phyloP scores from a whole-genome alignment of 2,888 invertebrate genomes.

The Polyommatus icarus region DNA sequence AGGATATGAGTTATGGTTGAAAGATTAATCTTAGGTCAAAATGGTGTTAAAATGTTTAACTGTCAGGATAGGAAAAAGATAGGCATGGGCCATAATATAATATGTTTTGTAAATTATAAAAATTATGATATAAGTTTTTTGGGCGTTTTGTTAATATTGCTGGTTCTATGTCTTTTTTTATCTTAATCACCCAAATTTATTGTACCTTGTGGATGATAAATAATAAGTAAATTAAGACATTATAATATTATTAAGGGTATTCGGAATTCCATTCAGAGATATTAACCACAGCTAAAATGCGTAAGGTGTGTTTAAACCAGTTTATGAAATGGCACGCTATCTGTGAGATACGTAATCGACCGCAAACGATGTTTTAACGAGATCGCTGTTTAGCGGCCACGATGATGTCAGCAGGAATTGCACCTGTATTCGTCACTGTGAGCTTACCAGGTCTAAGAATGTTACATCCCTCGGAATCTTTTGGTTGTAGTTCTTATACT shows the following conservation, averaged over 20 bases:
- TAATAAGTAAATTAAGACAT: not conserved
- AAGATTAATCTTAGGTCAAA: too few relatives aligned
- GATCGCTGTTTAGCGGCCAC: not conserved
- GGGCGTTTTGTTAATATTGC: too few relatives aligned
- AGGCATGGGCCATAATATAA: too few relatives aligned
- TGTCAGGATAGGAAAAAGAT: too few relatives aligned
- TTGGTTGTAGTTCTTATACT: too few relatives aligned
- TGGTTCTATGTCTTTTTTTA: too few relatives aligned
- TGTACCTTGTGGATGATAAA: not conserved
- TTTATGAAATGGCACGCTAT: not conserved
- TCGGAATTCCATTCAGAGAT: not conserved
- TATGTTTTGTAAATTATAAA: too few relatives aligned
- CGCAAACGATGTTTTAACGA: conserved; percentile 23
- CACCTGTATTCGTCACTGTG: not conserved
- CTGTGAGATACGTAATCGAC: not conserved
- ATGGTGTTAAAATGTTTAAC: too few relatives aligned
- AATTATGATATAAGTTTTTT: too few relatives aligned
- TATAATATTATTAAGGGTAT: not conserved
- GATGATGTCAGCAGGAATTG: conserved; percentile 18
- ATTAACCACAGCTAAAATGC: not conserved
- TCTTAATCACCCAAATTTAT: too few relatives aligned
- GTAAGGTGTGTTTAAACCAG: conserved; percentile 7
- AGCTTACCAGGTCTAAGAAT: not conserved
- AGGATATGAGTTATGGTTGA: too few relatives aligned
- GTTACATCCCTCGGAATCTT: too few relatives aligned